Conservation (phyloP, 2,797 vertebrate genomes). For the Sandelia bainsii region DNA sequence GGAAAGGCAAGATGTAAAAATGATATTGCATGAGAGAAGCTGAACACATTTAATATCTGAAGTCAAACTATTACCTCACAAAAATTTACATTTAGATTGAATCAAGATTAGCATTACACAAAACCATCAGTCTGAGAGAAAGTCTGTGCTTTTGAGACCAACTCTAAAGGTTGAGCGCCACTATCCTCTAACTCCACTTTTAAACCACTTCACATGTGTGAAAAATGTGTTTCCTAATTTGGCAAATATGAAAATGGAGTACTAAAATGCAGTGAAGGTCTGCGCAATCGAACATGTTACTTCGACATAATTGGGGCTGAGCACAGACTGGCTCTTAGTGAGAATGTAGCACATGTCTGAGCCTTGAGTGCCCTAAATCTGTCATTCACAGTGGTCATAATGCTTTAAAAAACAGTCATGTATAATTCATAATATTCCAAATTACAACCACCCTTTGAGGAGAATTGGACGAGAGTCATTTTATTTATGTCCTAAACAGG, state of each 20-base stretch:
- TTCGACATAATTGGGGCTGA: constrained; percentile 63
- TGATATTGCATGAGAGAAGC: not conserved
- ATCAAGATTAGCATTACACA: constrained; percentile 28
- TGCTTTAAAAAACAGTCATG: constrained; percentile 59
- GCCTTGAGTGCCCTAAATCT: constrained; percentile 59
- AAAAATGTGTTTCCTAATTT: constrained; percentile 33
- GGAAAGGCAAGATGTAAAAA: not conserved
- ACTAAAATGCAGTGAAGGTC: constrained; percentile 44
- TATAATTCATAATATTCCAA: constrained; percentile 61
- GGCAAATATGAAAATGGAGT: constrained; percentile 23
- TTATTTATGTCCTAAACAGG: constrained; percentile 34
- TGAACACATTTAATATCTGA: constrained; percentile 13
- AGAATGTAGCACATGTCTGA: constrained; percentile 28
- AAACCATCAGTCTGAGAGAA: constrained; percentile 16
- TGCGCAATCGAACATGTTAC: constrained; percentile 49
- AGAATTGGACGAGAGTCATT: constrained; percentile 37
- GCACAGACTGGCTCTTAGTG: constrained; percentile 40
- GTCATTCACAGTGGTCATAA: constrained; percentile 62
- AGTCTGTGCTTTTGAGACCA: constrained; percentile 20
- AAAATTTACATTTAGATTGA: constrained; percentile 55
- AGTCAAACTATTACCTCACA: constrained; percentile 16
- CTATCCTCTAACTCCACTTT: constrained; percentile 47
- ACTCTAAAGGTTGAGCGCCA: constrained; percentile 32
- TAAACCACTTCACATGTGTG: constrained; percentile 41
- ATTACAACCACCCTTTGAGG: constrained; percentile 36